Evolutionary conservation across 2,797 vertebrate genomes (phyloP), one percentile per base, ranked within the genome.

Genomic region (Acipenser transmontanus): DNA sequence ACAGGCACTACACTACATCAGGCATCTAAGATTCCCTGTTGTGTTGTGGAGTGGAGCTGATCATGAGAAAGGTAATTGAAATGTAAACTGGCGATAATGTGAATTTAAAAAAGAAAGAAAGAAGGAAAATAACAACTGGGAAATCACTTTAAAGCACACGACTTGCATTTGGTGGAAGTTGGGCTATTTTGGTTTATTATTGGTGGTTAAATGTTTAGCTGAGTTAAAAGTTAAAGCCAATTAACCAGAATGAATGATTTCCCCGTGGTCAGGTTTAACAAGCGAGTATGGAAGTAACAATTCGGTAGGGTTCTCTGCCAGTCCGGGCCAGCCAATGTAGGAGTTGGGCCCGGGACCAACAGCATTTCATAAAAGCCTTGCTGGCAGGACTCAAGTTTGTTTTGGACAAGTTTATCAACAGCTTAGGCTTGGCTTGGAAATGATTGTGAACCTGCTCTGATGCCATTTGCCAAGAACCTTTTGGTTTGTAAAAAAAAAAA

Each of bases 1-100:
- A 78, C 76, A 81, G 64, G 63, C 61, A 69, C 74, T 34, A 34
- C 34, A 34, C 34, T 34, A 34, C 52, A 54, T 54, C 52, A 54
- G 52, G 7, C 52, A 54, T 70, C 13, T 66, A 60, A 67, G 66
- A 70, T 70, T 70, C 61, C 64, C 52, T 14, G 60, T 57, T 61
- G 20, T 1, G 34, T 34, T 63, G 59, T 11, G 34, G 56, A 63
- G 64, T 11, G 47, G 61, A 61, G 47, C n/a, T 17, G 47, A 49
- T n/a, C 49, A 60, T 17, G 59, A 50, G 49, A 20, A 70, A 59
- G 62, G 54, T 65, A 62, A 20, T n/a, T 54, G 10, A 66, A 63
- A 64, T 63, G 61, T 54, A 64, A 34, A 49, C 61, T 59, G 12
- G n/a, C 47, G 48, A 65, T 70, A 70, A 60, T 67, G 51, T n/a